Evolutionary conservation across 2,888 invertebrate genomes (phyloP).

Genomic region (Dryococelus australis): DNA sequence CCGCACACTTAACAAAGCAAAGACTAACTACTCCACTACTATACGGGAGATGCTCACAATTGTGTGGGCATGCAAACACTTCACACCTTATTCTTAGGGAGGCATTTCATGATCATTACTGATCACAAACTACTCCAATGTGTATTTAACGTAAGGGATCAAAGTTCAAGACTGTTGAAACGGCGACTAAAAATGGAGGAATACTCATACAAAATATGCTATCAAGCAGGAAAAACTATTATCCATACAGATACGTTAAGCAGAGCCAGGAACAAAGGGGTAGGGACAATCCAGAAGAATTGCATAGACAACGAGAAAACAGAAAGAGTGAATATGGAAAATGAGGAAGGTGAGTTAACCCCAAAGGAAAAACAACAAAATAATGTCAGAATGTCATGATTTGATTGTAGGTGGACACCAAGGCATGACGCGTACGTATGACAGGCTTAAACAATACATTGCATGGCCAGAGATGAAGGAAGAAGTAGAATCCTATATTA

Average conservation of each 20-base stretch:
- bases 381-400: background rate
- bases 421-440: background rate
- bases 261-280: background rate
- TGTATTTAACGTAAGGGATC: conserved; percentile 53
- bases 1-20: conserved; percentile 49
- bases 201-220: conserved; percentile 53
- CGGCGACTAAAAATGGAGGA: conserved; percentile 46
- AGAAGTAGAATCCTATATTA: conserved; percentile 11
- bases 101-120: conserved; percentile 53
- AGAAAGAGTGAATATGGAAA: background rate
- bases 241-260: conserved; percentile 51
- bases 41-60: conserved; percentile 51
- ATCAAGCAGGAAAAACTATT: conserved; percentile 52
- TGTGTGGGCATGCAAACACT: conserved; percentile 43
- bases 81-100: conserved; percentile 50
- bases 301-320: background rate
- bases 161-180: conserved; percentile 43
- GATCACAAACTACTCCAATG: conserved; percentile 55
- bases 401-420: conserved; percentile 26
- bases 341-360: background rate
- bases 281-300: too few species aligned
- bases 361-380: background rate
- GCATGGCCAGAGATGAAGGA: conserved; percentile 23
- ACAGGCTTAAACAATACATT: background rate
- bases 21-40: conserved; percentile 49